Conservation (phyloP, 1,140 invertebrate species). For the Micrasema longulum region DNA sequence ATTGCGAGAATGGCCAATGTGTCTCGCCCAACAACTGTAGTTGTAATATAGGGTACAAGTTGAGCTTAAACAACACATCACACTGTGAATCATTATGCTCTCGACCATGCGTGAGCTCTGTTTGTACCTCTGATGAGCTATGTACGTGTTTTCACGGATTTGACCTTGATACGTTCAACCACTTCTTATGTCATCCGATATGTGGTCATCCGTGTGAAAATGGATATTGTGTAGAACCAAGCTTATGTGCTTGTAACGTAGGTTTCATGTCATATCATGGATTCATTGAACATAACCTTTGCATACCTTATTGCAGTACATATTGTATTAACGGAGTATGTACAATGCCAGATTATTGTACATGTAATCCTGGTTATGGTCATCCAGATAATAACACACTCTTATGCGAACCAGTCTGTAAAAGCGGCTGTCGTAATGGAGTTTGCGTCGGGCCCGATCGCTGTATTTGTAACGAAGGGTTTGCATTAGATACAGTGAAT, state of each 20-base stretch:
- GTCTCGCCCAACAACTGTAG: conserved; percentile 59
- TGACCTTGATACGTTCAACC: conserved; percentile 19
- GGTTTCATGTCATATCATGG: conserved; percentile 59
- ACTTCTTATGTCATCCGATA: conserved; percentile 55
- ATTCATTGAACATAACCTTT: conserved; percentile 57
- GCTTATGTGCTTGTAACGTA: conserved; percentile 67
- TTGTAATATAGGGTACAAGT: conserved; percentile 56
- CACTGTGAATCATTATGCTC: conserved; percentile 62
- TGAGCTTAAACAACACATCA: conserved; percentile 45
- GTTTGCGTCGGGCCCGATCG: conserved; percentile 64
- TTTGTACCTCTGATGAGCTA: conserved; percentile 42
- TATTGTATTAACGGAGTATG: conserved; percentile 67
- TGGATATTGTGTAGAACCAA: conserved; percentile 67
- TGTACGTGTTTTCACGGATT: conserved; percentile 47
- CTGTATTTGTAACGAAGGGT: conserved; percentile 59
- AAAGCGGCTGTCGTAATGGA: conserved; percentile 67
- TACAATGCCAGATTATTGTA: conserved; percentile 61
- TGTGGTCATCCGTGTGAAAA: conserved; percentile 26
- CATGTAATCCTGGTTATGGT: conserved; percentile 47
- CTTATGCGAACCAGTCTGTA: conserved; percentile 66
- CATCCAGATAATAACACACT: conserved; percentile 55
- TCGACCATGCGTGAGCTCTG: conserved; percentile 61
- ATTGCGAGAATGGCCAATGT: conserved; percentile 58
- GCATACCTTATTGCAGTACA: conserved; percentile 60
- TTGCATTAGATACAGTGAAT: background rate